Evolutionary conservation across 1,140 invertebrate species (phyloP).

Genomic region (Cecropterus lyciades): DNA sequence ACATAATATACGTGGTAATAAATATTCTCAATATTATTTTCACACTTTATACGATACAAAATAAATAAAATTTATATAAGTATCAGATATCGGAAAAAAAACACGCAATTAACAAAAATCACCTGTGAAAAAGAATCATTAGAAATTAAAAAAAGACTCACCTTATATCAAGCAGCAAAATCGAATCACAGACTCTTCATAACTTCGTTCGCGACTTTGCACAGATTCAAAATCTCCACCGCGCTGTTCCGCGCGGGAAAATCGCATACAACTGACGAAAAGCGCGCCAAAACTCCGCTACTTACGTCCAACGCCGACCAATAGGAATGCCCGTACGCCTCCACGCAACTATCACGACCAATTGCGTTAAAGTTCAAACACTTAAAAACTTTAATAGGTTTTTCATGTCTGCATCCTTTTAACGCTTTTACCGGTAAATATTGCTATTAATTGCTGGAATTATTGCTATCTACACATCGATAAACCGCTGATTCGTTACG

Average conservation of each 20-base stretch:
- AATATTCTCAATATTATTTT: too few relatives aligned
- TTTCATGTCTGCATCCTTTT: slow-evolving; percentile 59
- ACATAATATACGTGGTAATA: too few relatives aligned
- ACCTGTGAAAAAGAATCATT: too few relatives aligned
- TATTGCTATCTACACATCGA: slow-evolving; percentile 27
- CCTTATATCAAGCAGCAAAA: slow-evolving; percentile 10
- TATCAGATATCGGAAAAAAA: too few relatives aligned
- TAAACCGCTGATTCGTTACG: not conserved
- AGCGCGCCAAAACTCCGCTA: slow-evolving; percentile 73
- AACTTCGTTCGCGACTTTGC: slow-evolving; percentile 61
- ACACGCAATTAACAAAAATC: too few relatives aligned
- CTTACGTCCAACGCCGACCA: slow-evolving; percentile 65
- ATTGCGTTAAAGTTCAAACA: slow-evolving; percentile 61
- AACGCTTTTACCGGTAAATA: slow-evolving; percentile 45
- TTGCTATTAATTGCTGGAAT: slow-evolving; percentile 23
- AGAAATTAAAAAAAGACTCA: slow-evolving; percentile 15
- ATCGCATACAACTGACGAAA: slow-evolving; percentile 66
- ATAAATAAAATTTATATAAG: too few relatives aligned
- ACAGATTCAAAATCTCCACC: slow-evolving; percentile 41
- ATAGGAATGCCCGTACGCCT: slow-evolving; percentile 57
- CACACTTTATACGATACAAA: too few relatives aligned
- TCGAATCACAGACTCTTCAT: slow-evolving; percentile 52
- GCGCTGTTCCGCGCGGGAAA: slow-evolving; percentile 60
- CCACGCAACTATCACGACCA: slow-evolving; percentile 54
- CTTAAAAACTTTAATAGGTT: slow-evolving; percentile 67